Evolutionary conservation across 2,113 vertebrate genomes (phyloP).

Genomic region (Synchiropus splendidus): DNA sequence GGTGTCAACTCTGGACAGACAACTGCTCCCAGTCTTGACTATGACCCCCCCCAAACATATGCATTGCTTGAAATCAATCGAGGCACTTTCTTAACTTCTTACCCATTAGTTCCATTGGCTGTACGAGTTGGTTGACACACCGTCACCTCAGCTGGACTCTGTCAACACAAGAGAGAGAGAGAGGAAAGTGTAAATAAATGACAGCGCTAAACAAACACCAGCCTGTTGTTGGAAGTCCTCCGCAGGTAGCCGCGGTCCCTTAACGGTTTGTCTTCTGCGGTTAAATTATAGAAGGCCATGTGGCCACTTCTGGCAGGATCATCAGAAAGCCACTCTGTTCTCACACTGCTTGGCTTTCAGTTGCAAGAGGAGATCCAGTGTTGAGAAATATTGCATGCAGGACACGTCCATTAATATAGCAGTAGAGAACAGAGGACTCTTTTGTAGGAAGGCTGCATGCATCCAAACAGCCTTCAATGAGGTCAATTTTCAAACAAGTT

Average conservation of each 20-base stretch:
- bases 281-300: conserved; percentile 25
- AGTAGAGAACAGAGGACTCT: conserved; percentile 41
- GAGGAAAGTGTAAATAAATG: conserved; percentile 31
- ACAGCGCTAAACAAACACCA: conserved; percentile 23
- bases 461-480: conserved; percentile 30
- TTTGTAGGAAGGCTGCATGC: conserved; percentile 30
- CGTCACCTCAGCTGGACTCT: conserved; percentile 81
- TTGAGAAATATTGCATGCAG: conserved; percentile 52
- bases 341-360: conserved; percentile 55
- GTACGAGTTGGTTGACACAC: conserved; percentile 78
- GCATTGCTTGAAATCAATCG: too few species aligned
- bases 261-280: conserved; percentile 27
- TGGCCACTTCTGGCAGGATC: conserved; percentile 33
- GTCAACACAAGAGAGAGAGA: conserved; percentile 45
- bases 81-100: conserved; percentile 41
- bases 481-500: conserved; percentile 21
- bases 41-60: too few species aligned
- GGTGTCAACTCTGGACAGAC: too few species aligned
- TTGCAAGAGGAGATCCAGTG: conserved; percentile 42
- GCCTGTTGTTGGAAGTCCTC: conserved; percentile 18
- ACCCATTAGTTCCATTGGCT: conserved; percentile 81
- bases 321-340: conserved; percentile 46
- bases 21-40: too few species aligned
- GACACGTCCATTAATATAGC: conserved; percentile 42
- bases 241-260: conserved; percentile 26